Conservation (phyloP, 2,797 vertebrate species). For the Molossus molossus region DNA sequence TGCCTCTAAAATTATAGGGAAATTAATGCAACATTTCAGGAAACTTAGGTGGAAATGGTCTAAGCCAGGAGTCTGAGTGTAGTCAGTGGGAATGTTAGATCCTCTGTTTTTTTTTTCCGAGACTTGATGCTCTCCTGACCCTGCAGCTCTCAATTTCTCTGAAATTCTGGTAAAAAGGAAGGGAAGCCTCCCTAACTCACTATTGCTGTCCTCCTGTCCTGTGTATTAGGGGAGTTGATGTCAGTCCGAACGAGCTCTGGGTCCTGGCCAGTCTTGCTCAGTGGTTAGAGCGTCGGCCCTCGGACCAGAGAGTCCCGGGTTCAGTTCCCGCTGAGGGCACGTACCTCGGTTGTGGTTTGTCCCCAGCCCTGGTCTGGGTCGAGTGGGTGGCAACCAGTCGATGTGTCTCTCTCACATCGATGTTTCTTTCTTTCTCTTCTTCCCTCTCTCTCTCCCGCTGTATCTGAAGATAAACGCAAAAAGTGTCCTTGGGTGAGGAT, state of each 20-base stretch:
- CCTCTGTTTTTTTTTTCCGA: background rate
- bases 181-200: background rate
- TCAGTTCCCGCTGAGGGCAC: too few species aligned
- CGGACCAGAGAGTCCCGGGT: too few species aligned
- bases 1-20: background rate
- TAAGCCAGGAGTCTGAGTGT: background rate
- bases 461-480: too few species aligned
- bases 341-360: too few species aligned
- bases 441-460: too few species aligned
- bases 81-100: background rate
- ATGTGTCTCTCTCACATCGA: too few species aligned
- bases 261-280: too few species aligned
- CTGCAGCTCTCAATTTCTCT: background rate
- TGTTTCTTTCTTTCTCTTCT: too few species aligned
- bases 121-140: background rate
- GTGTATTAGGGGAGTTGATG: background rate
- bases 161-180: background rate
- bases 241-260: background rate
- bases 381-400: too few species aligned
- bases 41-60: background rate
- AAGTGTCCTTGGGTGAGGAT: too few species aligned
- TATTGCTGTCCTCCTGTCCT: background rate
- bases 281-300: too few species aligned
- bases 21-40: background rate
- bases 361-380: too few species aligned